Percentiles rank a stretch among this genome's conserved stretches.
Conservation (phyloP, 2,797 vertebrate species). For the Miichthys miiuy region DNA sequence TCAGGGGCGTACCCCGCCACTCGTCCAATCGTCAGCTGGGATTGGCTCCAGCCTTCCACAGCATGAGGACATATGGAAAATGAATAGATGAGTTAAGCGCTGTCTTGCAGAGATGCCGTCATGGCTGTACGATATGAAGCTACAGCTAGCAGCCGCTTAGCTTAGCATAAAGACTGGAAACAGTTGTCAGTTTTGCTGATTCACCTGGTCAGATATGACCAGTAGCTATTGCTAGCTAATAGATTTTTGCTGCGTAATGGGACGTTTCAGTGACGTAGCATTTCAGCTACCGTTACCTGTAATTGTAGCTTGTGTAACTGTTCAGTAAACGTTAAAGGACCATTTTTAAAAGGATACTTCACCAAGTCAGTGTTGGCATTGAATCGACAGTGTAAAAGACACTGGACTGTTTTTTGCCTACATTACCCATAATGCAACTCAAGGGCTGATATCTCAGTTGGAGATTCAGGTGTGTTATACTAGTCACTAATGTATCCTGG, state of each 20-base stretch:
- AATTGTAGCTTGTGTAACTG: neutral
- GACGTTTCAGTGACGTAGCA: too few relatives aligned
- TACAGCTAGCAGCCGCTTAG: neutral
- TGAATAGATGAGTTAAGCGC: neutral
- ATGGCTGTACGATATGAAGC: neutral
- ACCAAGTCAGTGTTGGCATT: neutral
- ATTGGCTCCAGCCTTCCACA: too few relatives aligned
- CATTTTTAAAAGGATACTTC: neutral
- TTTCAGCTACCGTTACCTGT: neutral
- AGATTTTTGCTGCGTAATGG: too few relatives aligned
- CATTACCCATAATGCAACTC: constrained; percentile 16
- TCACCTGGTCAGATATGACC: too few relatives aligned
- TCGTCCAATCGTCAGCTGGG: too few relatives aligned
- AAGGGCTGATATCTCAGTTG: neutral
- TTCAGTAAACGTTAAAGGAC: neutral
- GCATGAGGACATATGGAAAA: too few relatives aligned
- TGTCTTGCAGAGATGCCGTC: neutral
- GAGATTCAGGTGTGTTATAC: neutral
- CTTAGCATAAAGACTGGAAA: constrained; percentile 15
- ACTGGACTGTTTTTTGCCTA: neutral
- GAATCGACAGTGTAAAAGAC: neutral
- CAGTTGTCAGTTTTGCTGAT: too few relatives aligned
- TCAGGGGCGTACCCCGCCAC: too few relatives aligned
- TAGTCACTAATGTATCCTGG: neutral
- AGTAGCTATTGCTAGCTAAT: neutral